Evolutionary conservation across 2,888 invertebrate species (phyloP).

Genomic region (Lasiommata megera): DNA sequence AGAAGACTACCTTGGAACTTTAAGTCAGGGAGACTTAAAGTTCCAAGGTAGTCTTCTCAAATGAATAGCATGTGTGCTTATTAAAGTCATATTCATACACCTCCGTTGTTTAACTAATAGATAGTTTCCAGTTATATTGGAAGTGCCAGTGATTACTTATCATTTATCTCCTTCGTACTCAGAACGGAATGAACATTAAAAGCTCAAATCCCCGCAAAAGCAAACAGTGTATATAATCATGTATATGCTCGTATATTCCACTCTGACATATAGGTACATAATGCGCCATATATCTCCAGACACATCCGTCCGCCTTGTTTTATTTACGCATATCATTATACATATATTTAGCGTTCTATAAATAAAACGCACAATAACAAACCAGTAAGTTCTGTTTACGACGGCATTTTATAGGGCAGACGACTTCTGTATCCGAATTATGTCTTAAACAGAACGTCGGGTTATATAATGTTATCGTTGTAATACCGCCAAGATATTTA

Average conservation of each 20-base stretch:
- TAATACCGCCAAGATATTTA: too few relatives aligned
- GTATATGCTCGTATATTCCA: neutral
- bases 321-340: conserved; percentile 10
- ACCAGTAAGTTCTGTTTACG: conserved; percentile 17
- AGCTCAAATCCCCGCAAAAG: neutral
- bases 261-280: neutral
- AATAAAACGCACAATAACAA: conserved; percentile 15
- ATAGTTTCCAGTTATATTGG: too few relatives aligned
- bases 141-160: too few relatives aligned
- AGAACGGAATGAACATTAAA: neutral
- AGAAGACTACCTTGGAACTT: too few relatives aligned
- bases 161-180: too few relatives aligned
- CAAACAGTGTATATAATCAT: neutral
- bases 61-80: too few relatives aligned
- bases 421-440: neutral
- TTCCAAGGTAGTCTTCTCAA: too few relatives aligned
- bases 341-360: conserved; percentile 12
- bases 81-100: too few relatives aligned
- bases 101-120: too few relatives aligned
- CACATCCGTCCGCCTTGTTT: conserved; percentile 20
- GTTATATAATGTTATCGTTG: too few relatives aligned
- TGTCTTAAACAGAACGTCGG: too few relatives aligned
- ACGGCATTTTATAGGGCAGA: neutral
- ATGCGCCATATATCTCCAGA: conserved; percentile 6
- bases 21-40: too few relatives aligned